Evolutionary conservation across 2,888 invertebrate genomes (phyloP), one percentile per base, ranked within the genome.

Genomic region (Argynnis bischoffii): DNA sequence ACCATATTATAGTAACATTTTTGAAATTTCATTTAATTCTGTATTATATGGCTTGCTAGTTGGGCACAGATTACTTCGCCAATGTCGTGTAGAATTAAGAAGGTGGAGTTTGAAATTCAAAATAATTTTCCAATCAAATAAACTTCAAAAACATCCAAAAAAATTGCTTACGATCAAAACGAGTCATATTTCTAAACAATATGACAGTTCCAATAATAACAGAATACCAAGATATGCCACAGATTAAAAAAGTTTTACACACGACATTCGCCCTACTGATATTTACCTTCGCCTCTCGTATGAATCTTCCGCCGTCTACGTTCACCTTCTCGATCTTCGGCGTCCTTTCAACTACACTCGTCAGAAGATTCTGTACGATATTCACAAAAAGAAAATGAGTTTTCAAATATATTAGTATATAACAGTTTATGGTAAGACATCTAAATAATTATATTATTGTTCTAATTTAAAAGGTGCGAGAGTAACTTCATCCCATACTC

Each of bases 211-310:
- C 14, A 51, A 18, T 51, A 55, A 15, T 8, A 66, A 21, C 46
- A 48, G 70, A 66, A 72, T 74, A 76, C 77, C 78, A 78, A 75
- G 81, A 76, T 80, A 79, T 67, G 77, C 72, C 80, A 82, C 75
- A 82, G 78, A 69, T 16, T 59, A 55, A 16, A 61, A 26, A 26
- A n/a, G 35, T 59, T 2, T 46, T 2, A 18, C 18, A 53, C 26
- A 75, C 71, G 51, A 31, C 57, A n/a, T 63, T 64, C 31, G 21
- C 13, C 41, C 41, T 60, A 55, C 54, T 74, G 63, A 82, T 92
- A 91, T 91, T 95, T 96, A 99, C 99, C 98, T 99, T 99, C 81
- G 99, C 99, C 94, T 99, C 99, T 75, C 98, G 95, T 83, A 99
- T 98, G 91, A 97, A 97, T 88, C 98, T 95, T 79, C 98, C 99